Evolutionary conservation across 2,113 vertebrate genomes (phyloP).

Genomic region (Puma concolor): DNA sequence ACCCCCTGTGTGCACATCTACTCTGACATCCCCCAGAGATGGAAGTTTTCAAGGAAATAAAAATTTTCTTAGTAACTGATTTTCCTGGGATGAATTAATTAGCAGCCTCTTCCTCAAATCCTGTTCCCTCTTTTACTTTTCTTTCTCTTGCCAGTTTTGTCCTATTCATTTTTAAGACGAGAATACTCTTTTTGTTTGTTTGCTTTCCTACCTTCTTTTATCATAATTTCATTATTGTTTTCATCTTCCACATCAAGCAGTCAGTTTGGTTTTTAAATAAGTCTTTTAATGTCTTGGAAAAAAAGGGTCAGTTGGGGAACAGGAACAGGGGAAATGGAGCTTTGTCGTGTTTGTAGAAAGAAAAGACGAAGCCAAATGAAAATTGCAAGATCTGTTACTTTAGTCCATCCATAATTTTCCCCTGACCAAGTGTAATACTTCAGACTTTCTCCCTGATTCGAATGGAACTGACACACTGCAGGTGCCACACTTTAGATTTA

Average conservation of each 20-base stretch:
- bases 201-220: slow-evolving; percentile 45
- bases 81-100: slow-evolving; percentile 48
- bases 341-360: slow-evolving; percentile 65
- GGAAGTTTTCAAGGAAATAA: slow-evolving; percentile 8
- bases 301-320: slow-evolving; percentile 55
- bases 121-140: slow-evolving; percentile 16
- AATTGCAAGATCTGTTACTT: slow-evolving; percentile 73
- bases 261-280: slow-evolving; percentile 64
- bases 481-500: slow-evolving; percentile 75
- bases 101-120: slow-evolving; percentile 35
- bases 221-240: slow-evolving; percentile 46
- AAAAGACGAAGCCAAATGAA: slow-evolving; percentile 79
- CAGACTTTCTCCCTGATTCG: slow-evolving; percentile 64
- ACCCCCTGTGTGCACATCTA: background rate
- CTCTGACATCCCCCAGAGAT: background rate
- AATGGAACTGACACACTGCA: slow-evolving; percentile 69
- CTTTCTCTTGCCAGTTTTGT: slow-evolving; percentile 20
- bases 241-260: background rate
- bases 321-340: slow-evolving; percentile 67
- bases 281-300: slow-evolving; percentile 57
- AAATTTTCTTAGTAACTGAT: slow-evolving; percentile 6
- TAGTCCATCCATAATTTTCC: slow-evolving; percentile 73
- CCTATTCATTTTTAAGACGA: background rate
- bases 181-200: background rate
- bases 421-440: slow-evolving; percentile 71